Percentiles rank a stretch among this genome's conserved stretches.
These are phyloP conservation scores for Caprella mutica DNA, from an alignment of 2,888 invertebrate species.

Conservation along the genomic window DNA sequence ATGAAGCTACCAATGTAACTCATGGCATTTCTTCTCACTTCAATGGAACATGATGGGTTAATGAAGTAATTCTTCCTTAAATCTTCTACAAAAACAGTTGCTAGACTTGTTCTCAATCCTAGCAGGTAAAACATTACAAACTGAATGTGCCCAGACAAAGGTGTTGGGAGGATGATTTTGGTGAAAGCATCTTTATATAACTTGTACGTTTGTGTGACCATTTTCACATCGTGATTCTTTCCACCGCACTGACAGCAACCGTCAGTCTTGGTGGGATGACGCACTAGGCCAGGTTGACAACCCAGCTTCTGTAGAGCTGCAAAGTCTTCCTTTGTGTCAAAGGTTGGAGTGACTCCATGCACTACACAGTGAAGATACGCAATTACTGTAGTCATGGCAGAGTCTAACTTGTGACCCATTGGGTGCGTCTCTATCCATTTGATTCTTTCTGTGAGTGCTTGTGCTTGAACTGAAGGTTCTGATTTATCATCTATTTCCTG, in stretches of 20 bases:
- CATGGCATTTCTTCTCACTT: constrained; percentile 57
- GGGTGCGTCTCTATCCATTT: constrained; percentile 43
- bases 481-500: no score
- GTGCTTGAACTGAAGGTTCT: no score
- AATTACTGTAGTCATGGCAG: constrained; percentile 61
- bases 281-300: constrained; percentile 5
- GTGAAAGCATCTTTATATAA: constrained; percentile 62
- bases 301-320: not conserved
- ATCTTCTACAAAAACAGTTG: constrained; percentile 55
- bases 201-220: constrained; percentile 43
- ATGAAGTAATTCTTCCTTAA: constrained; percentile 54
- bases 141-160: constrained; percentile 67
- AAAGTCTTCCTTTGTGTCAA: not conserved
- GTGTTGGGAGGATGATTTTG: constrained; percentile 65
- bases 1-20: constrained; percentile 63
- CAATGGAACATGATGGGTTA: constrained; percentile 49
- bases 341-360: constrained; percentile 39
- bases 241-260: constrained; percentile 27
- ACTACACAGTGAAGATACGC: constrained; percentile 55
- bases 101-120: constrained; percentile 45
- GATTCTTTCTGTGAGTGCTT: no score
- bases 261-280: not conserved
- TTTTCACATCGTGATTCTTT: constrained; percentile 15
- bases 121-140: constrained; percentile 62
- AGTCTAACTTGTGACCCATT: constrained; percentile 58